These are phyloP conservation scores for Varanus salvator DNA, from an alignment of 2,113 vertebrate species.

Conservation along the genomic window DNA sequence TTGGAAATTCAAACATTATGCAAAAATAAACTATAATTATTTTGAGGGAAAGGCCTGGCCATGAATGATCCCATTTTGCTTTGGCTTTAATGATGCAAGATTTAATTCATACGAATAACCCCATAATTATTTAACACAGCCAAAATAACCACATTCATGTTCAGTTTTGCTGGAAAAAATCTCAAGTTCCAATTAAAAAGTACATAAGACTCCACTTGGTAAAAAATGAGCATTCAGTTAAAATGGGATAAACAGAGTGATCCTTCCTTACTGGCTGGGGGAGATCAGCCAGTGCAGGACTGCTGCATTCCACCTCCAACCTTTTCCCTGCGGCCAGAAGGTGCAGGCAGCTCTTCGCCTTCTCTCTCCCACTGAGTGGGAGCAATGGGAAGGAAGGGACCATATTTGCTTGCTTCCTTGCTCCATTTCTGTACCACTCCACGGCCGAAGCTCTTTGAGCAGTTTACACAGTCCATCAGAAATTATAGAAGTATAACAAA, in stretches of 20 bases:
- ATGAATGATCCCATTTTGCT: slow-evolving; percentile 67
- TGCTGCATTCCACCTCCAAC: background rate
- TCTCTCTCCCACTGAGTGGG: background rate
- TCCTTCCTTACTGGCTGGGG: background rate
- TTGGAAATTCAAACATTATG: slow-evolving; percentile 82
- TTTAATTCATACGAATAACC: slow-evolving; percentile 41
- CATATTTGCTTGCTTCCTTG: no score
- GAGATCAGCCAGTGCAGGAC: background rate
- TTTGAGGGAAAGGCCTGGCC: slow-evolving; percentile 80
- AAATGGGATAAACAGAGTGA: background rate
- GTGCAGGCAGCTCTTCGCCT: background rate
- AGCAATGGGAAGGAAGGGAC: no score
- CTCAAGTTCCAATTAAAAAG: background rate
- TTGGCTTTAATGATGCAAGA: slow-evolving; percentile 47
- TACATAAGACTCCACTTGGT: background rate
- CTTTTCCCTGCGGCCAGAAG: background rate
- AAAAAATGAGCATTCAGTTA: background rate
- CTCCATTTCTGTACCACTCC: no score
- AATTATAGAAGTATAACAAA: no score
- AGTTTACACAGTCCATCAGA: no score
- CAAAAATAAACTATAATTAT: slow-evolving; percentile 83
- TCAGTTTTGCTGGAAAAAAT: background rate
- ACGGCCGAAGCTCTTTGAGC: no score
- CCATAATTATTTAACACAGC: slow-evolving; percentile 18
- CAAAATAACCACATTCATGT: slow-evolving; percentile 30